Percentiles rank a stretch among this genome's conserved stretches.
phyloP scores from a whole-genome alignment of 2,113 vertebrate genomes.

The Chrysemys picta region DNA sequence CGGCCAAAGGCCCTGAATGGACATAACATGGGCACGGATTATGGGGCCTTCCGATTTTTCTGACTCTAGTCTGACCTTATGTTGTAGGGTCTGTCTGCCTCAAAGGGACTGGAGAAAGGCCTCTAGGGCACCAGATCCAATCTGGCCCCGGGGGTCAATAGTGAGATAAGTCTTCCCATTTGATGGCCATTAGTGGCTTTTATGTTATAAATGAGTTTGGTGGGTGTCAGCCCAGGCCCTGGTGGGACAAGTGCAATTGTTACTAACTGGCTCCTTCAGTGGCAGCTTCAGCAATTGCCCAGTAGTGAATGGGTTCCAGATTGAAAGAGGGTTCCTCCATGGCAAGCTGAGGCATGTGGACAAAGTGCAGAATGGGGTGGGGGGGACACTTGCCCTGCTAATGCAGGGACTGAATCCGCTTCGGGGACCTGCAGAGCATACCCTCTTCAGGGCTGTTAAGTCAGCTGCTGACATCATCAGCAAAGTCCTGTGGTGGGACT shows the following conservation, averaged over 20 bases:
- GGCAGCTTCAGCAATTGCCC: not conserved
- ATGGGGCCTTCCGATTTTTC: fast-evolving
- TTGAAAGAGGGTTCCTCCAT: not conserved
- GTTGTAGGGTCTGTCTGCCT: not conserved
- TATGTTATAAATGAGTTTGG: not conserved
- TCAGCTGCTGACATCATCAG: not conserved
- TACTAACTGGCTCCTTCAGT: not conserved
- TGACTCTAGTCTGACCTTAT: not conserved
- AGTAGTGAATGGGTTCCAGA: not conserved
- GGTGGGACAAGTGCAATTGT: not conserved
- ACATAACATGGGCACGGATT: not conserved
- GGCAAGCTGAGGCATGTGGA: not conserved
- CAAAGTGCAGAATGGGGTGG: not conserved
- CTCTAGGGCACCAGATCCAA: not conserved
- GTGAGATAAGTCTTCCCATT: not conserved
- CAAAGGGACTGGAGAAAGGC: not conserved
- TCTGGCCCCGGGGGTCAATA: not conserved
- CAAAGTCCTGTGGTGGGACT: not conserved
- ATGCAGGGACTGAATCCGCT: fast-evolving
- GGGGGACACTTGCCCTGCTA: not conserved
- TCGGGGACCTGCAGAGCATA: not conserved
- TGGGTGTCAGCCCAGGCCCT: not conserved
- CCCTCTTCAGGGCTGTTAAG: fast-evolving
- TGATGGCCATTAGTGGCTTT: not conserved
- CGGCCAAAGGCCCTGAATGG: not conserved